A percentile compares a stretch with the other conserved stretches of the same genome.
phyloP scores from a whole-genome alignment of 2,113 vertebrate species.

The Tonatia bakeri region DNA sequence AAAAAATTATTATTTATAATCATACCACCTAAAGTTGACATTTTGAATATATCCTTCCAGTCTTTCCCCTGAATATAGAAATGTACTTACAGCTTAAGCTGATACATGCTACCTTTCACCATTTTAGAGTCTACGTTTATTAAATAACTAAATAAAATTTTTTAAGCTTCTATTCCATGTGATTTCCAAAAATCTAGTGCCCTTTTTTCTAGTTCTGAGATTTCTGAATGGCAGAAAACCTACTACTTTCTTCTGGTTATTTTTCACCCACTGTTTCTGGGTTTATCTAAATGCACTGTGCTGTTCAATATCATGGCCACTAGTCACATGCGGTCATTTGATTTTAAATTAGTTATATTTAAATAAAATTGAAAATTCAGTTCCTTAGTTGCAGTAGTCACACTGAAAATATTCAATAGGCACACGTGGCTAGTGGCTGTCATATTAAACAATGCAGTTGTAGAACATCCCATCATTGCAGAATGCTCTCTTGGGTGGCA shows the following conservation, averaged over 20 bases:
- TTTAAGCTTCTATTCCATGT: not conserved
- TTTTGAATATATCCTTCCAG: not conserved
- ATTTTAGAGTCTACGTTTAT: not conserved
- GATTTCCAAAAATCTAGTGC: not conserved
- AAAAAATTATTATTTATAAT: not conserved
- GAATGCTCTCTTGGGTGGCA: not conserved
- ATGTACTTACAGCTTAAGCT: not conserved
- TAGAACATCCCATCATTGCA: not conserved
- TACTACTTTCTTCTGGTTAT: not conserved
- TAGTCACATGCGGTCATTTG: not conserved
- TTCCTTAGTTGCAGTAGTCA: not conserved
- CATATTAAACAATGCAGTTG: not conserved
- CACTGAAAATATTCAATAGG: not conserved
- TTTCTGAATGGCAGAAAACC: conserved; percentile 15
- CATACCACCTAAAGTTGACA: not conserved
- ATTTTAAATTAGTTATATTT: not conserved
- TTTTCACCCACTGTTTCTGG: not conserved
- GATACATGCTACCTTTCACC: not conserved
- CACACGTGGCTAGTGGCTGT: not conserved
- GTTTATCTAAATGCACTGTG: not conserved
- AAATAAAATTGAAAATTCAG: not conserved
- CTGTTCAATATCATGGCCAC: not conserved
- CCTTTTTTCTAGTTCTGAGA: not conserved
- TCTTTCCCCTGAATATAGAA: not conserved
- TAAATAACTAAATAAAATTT: not conserved